These are phyloP conservation scores for Theonella swinhoei DNA, from an alignment of 37 sponge, comb jelly and placozoan species.

Conservation along the genomic window DNA sequence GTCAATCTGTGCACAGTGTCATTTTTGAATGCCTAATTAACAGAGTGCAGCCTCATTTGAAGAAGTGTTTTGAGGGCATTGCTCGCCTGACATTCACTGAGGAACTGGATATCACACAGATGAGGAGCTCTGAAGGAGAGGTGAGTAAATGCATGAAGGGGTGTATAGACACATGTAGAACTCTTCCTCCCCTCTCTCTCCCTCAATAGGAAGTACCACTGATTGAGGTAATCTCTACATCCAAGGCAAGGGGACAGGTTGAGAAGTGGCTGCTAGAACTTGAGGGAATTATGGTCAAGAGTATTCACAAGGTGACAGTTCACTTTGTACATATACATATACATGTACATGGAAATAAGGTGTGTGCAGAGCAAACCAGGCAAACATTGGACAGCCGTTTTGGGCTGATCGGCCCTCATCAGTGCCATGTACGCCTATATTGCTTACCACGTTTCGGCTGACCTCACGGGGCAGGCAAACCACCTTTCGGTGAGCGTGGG, in stretches of 20 bases:
- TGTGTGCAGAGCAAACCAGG: too few relatives aligned
- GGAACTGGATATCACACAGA: conserved; percentile 97
- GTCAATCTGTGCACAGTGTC: background rate
- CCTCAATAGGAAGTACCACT: conserved; percentile 72
- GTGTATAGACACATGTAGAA: background rate
- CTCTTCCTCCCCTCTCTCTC: background rate
- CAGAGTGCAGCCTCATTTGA: conserved; percentile 99
- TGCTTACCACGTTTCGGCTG: too few relatives aligned
- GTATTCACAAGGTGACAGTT: conserved; percentile 73
- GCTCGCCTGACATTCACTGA: conserved; percentile 94
- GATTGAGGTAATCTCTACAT: conserved; percentile 88
- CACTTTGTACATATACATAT: too few relatives aligned
- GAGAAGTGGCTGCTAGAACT: conserved; percentile 99
- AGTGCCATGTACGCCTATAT: too few relatives aligned
- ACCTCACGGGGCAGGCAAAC: too few relatives aligned
- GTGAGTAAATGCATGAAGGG: conserved; percentile 14
- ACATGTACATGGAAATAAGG: background rate
- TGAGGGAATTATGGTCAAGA: conserved; percentile 88
- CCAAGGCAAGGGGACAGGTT: conserved; percentile 97
- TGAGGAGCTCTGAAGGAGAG: conserved; percentile 97
- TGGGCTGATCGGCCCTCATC: too few relatives aligned
- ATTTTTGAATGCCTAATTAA: background rate
- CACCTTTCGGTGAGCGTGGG: too few relatives aligned
- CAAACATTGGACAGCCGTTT: too few relatives aligned
- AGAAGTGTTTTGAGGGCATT: conserved; percentile 99